Evolutionary conservation across 2,888 invertebrate species (phyloP), one percentile per base, ranked within the genome.

Genomic region (Catocala nupta): DNA sequence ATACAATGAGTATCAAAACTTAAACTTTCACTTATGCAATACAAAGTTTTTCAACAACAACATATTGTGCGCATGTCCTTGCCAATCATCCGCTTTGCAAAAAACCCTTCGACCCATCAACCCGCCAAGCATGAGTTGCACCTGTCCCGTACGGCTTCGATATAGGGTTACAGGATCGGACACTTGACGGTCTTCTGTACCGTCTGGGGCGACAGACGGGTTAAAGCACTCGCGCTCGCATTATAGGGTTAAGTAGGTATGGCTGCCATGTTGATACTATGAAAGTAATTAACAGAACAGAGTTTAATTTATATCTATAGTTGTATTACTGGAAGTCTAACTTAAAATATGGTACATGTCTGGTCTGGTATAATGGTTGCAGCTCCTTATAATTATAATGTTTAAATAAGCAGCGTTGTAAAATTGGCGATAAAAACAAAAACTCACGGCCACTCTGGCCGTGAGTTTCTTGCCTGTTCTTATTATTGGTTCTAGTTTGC

Each of bases 141-240:
- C 79, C 79, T 77, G 79, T 74, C 70, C 58, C 51, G 57, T 65
- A 78, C 51, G 79, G 77, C 77, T 77, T 77, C 77, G 39, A 53
- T 66, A 55, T 77, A 66, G 68, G 71, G 77, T 77, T 78, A 77
- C 77, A 61, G 69, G 74, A 69, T 69, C 71, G 68, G 34, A 34
- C 79, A 78, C 74, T 78, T 77, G 70, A 51, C 66, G 63, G 77
- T 71, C 71, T 77, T 77, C 77, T 50, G 12, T 47, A 54, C 68
- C 64, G 74, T 66, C 76, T 78, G 76, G 59, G 74, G 68, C 62
- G 68, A 65, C 77, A 77, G 77, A 59, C 50, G 57, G 59, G 73
- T 57, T 43, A 57, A 44, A 51, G 47, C 65, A 68, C 64, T 47
- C 51, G n/a, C 10, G 5, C 16, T 16, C 16, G 8, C 25, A 16